Conservation (phyloP, 1,140 invertebrate species). For the Drosophila burlai region DNA sequence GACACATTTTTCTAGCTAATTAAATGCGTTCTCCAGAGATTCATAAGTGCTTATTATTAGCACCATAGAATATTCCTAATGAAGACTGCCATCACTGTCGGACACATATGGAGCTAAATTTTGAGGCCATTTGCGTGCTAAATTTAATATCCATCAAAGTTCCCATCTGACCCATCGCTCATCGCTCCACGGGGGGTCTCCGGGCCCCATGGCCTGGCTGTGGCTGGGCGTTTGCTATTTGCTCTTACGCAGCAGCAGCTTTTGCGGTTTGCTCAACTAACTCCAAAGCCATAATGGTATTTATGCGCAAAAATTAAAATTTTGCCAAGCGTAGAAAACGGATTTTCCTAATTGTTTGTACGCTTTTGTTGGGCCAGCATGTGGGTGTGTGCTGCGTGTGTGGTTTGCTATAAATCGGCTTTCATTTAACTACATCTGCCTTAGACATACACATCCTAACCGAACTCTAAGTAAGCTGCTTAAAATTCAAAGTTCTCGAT, state of each 20-base stretch:
- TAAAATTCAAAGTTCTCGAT: conserved; percentile 71
- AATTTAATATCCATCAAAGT: conserved; percentile 59
- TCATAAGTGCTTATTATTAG: no score
- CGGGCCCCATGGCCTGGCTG: neutral
- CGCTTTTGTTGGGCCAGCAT: conserved; percentile 19
- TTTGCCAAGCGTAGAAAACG: conserved; percentile 34
- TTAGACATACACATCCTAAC: neutral
- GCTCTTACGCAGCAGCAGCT: conserved; percentile 24
- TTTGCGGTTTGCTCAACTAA: conserved; percentile 31
- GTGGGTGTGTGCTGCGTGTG: conserved; percentile 7
- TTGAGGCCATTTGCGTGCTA: conserved; percentile 43
- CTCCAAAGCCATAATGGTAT: conserved; percentile 39
- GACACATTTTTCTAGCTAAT: neutral
- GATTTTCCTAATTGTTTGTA: conserved; percentile 39
- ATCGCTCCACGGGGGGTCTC: conserved; percentile 11
- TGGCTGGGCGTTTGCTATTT: conserved; percentile 5
- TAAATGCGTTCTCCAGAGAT: neutral
- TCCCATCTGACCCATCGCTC: conserved; percentile 28
- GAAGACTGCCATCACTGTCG: conserved; percentile 8
- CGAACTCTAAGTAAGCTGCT: conserved; percentile 56
- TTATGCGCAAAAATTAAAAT: conserved; percentile 58
- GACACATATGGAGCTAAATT: conserved; percentile 20
- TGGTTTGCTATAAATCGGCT: conserved; percentile 56
- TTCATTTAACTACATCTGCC: conserved; percentile 53
- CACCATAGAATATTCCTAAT: neutral